Evolutionary conservation across 35 echinoderm and acorn worm genomes (phyloP).

Genomic region (Ophiothrix spiculata): DNA sequence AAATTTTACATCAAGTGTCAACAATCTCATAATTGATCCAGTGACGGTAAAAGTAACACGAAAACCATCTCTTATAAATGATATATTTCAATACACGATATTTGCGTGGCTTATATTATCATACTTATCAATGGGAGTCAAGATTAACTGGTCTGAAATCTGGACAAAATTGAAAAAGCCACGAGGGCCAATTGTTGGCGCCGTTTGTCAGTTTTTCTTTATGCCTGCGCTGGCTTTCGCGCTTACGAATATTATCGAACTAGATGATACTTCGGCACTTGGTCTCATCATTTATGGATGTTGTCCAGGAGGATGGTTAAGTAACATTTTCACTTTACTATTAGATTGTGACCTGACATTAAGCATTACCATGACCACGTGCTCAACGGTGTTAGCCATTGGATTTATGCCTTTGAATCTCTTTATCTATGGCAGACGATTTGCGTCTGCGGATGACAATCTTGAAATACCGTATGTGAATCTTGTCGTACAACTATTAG

Average conservation of each 20-base stretch:
- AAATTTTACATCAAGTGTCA: not conserved
- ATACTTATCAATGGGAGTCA: constrained; percentile 79
- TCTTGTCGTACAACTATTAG: constrained; percentile 53
- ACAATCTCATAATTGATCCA: not conserved
- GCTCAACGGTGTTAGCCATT: constrained; percentile 65
- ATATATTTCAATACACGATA: constrained; percentile 42
- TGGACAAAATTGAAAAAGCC: constrained; percentile 49
- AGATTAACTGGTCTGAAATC: constrained; percentile 53
- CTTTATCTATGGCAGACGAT: constrained; percentile 73
- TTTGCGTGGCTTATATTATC: constrained; percentile 48
- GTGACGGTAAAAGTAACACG: constrained; percentile 52
- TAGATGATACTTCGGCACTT: constrained; percentile 56
- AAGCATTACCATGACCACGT: constrained; percentile 93
- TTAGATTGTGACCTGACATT: constrained; percentile 82
- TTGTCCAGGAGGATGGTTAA: constrained; percentile 84
- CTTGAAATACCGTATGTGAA: constrained; percentile 65
- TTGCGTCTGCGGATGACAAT: constrained; percentile 41
- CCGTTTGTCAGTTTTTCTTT: constrained; percentile 86
- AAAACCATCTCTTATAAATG: constrained; percentile 24
- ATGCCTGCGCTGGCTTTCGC: constrained; percentile 78
- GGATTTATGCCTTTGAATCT: constrained; percentile 96
- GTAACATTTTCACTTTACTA: constrained; percentile 81
- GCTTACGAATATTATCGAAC: constrained; percentile 41
- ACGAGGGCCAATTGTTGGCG: constrained; percentile 64
- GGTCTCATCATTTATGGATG: constrained; percentile 75